Conservation (phyloP, 1,140 invertebrate genomes). For the Dendroctonus ponderosae region DNA sequence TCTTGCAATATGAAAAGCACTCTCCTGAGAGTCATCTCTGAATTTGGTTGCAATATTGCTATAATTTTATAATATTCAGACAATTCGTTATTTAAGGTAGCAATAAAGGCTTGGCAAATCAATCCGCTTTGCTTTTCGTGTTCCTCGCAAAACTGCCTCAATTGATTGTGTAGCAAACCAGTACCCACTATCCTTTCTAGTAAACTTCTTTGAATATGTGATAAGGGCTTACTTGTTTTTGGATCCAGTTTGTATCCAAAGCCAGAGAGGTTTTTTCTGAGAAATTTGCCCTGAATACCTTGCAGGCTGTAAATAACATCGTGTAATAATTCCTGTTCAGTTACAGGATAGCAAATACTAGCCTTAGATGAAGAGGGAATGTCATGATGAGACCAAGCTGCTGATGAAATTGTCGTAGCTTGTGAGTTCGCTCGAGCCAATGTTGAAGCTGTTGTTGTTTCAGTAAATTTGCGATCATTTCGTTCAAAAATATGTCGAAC, state of each 20-base stretch:
- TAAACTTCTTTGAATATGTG: conserved; percentile 54
- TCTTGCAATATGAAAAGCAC: conserved; percentile 79
- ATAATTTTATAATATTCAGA: conserved; percentile 85
- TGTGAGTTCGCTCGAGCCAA: conserved; percentile 31
- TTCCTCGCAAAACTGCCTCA: conserved; percentile 69
- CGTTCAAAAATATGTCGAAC: conserved; percentile 31
- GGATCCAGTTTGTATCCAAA: conserved; percentile 69
- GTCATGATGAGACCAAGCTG: conserved; percentile 34
- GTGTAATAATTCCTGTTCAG: conserved; percentile 60
- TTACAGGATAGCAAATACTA: conserved; percentile 29
- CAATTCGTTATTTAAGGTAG: conserved; percentile 81
- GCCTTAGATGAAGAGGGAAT: conserved; percentile 34
- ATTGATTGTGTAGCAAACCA: conserved; percentile 81
- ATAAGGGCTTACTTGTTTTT: conserved; percentile 51
- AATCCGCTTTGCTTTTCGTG: conserved; percentile 60
- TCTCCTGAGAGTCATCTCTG: conserved; percentile 70
- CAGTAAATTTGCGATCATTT: conserved; percentile 30
- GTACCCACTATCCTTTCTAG: conserved; percentile 77
- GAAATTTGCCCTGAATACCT: conserved; percentile 75
- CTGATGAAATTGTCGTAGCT: conserved; percentile 35
- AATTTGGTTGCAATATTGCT: conserved; percentile 80
- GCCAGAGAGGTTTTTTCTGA: conserved; percentile 65
- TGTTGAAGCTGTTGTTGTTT: conserved; percentile 25
- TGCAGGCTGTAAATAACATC: conserved; percentile 81
- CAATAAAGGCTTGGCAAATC: conserved; percentile 76